Conservation (phyloP, 2,888 invertebrate genomes). For the Yponomeuta sedellus region DNA sequence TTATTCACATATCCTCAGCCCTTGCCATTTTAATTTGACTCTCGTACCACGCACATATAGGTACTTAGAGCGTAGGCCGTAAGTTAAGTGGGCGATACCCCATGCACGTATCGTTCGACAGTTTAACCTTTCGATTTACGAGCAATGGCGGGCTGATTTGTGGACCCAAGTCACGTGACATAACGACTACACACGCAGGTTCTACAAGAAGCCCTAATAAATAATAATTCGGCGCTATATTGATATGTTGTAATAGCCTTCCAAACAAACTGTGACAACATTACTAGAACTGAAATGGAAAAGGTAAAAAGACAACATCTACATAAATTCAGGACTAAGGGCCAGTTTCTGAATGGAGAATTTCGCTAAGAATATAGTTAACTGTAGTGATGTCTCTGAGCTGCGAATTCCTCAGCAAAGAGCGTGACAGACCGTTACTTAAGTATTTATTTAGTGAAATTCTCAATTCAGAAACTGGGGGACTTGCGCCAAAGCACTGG, state of each 20-base stretch:
- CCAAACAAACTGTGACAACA: neutral
- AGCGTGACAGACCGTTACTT: too few species aligned
- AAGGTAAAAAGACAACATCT: neutral
- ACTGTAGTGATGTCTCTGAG: too few species aligned
- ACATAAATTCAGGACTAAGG: too few species aligned
- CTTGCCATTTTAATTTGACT: neutral
- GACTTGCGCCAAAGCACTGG: too few species aligned
- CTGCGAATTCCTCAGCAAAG: too few species aligned
- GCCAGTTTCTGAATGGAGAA: too few species aligned
- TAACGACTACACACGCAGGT: neutral
- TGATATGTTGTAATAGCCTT: neutral
- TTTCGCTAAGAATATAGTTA: too few species aligned
- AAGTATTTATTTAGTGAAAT: too few species aligned
- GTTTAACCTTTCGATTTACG: slow-evolving; percentile 18
- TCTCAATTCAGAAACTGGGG: too few species aligned
- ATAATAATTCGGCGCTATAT: neutral
- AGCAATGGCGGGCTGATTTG: slow-evolving; percentile 12
- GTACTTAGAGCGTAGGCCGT: neutral
- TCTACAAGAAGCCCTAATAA: neutral
- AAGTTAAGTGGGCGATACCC: neutral
- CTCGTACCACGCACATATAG: neutral
- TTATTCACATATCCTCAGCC: too few species aligned
- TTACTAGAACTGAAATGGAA: neutral
- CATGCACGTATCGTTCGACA: slow-evolving; percentile 17
- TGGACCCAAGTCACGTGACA: slow-evolving; percentile 4